Conservation (phyloP, 1,140 invertebrate species). For the Zophobas atratus region DNA sequence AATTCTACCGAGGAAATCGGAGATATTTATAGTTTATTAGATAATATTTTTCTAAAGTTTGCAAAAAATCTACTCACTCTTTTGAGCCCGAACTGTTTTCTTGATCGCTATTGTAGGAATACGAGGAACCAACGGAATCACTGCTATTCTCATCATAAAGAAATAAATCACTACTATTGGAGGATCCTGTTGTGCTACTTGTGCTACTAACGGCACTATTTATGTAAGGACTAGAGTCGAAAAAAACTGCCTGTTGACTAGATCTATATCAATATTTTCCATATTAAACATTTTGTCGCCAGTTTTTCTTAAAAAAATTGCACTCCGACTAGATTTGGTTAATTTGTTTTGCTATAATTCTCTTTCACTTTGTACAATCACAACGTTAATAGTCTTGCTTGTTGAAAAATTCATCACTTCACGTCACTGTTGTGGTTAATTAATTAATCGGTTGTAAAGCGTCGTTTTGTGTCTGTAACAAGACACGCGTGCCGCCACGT, state of each 20-base stretch:
- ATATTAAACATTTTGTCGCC: slow-evolving; percentile 69
- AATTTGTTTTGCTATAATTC: background rate
- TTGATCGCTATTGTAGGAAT: slow-evolving; percentile 73
- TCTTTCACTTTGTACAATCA: background rate
- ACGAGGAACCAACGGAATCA: slow-evolving; percentile 70
- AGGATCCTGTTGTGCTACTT: slow-evolving; percentile 63
- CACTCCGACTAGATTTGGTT: slow-evolving; percentile 17
- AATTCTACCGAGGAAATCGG: too few relatives aligned
- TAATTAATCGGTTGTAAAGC: slow-evolving; percentile 16
- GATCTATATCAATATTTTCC: slow-evolving; percentile 71
- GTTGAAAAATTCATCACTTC: slow-evolving; percentile 33
- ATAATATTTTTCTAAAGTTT: background rate
- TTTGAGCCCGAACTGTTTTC: slow-evolving; percentile 70
- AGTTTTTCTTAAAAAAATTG: slow-evolving; percentile 51
- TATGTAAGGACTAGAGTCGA: slow-evolving; percentile 70
- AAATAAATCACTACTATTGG: slow-evolving; percentile 69
- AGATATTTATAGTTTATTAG: too few relatives aligned
- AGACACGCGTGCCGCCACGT: slow-evolving; percentile 49
- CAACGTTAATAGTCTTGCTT: background rate
- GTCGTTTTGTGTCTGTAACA: slow-evolving; percentile 40
- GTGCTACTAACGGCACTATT: slow-evolving; percentile 59
- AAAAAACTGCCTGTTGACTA: slow-evolving; percentile 72
- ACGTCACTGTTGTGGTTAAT: slow-evolving; percentile 15
- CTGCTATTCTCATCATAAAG: slow-evolving; percentile 72
- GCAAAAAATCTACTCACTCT: slow-evolving; percentile 63